Evolutionary conservation across 2,888 invertebrate genomes (phyloP), one percentile per base, ranked within the genome.

Genomic region (Leptinotarsa peninsularis): DNA sequence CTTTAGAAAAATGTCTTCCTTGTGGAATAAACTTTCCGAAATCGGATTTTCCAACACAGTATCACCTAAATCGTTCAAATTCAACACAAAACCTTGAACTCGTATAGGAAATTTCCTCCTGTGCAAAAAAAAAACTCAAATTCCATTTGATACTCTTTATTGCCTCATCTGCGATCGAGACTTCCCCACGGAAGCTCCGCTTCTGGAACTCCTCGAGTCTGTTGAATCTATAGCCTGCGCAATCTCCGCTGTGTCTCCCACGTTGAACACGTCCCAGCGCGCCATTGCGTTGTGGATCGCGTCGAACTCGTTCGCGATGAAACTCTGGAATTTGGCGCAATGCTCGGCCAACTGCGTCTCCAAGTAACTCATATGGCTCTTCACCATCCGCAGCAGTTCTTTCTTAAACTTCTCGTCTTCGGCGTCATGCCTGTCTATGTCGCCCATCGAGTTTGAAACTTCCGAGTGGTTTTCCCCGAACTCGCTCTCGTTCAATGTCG

Each of bases 281-380:
- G 83, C 83, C 78, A 86, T 84, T 15, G 83, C 81, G 18, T 76
- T 76, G 60, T 84, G 82, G 49, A 87, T 82, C 15, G 84, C 83
- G 14, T 83, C 82, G 72, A 87, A 86, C 77, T 87, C 87, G 63
- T 81, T 85, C 50, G 82, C 79, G 21, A 87, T 79, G 72, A 85
- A 85, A 4, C 78, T 80, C 72, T 86, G 83, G 70, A 86, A 82
- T 77, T 84, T 85, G 21, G 75, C 75, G 76, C 86, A 85, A 49
- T 87, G 86, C 52, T 83, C 81, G 2, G 77, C 76, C 56, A 86
- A 69, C 69, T 86, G 85, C 14, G 73, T 76, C 69, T 84, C 84
- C 76, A 86, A 77, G 49, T 84, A 81, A 15, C 80, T 78, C 71
- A 83, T 81, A 72, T 86, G 81, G 10, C 13, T 75, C 71, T 83